Conservation (phyloP, 2,797 vertebrate genomes). For the Aphelocoma californica region DNA sequence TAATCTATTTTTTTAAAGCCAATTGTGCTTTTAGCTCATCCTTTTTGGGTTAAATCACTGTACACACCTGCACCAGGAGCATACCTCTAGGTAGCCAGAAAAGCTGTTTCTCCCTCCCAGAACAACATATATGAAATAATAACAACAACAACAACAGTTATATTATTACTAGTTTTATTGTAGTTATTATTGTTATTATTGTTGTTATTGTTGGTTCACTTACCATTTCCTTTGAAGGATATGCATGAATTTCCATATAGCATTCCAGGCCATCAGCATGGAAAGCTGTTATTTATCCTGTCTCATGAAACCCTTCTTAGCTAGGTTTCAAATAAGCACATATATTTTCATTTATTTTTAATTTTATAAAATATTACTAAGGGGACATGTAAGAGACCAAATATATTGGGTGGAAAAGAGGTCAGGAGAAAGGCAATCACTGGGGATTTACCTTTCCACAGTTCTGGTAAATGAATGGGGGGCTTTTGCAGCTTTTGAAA, state of each 20-base stretch:
- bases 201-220: background rate
- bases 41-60: background rate
- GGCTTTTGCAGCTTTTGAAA: background rate
- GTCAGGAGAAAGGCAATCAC: background rate
- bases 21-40: background rate
- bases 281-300: background rate
- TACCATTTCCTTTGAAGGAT: background rate
- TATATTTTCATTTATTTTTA: background rate
- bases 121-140: background rate
- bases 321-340: background rate
- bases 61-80: background rate
- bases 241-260: background rate
- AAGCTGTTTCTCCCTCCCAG: background rate
- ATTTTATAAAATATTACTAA: background rate
- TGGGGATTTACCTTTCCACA: background rate
- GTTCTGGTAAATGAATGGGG: background rate
- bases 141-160: background rate
- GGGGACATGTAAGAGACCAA: background rate
- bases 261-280: background rate
- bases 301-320: background rate
- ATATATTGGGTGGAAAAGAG: background rate
- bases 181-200: background rate
- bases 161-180: background rate
- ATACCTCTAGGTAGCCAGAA: background rate
- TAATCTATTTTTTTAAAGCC: background rate